These are phyloP conservation scores for Diglossa brunneiventris DNA, from an alignment of 2,113 vertebrate genomes.

Conservation along the genomic window DNA sequence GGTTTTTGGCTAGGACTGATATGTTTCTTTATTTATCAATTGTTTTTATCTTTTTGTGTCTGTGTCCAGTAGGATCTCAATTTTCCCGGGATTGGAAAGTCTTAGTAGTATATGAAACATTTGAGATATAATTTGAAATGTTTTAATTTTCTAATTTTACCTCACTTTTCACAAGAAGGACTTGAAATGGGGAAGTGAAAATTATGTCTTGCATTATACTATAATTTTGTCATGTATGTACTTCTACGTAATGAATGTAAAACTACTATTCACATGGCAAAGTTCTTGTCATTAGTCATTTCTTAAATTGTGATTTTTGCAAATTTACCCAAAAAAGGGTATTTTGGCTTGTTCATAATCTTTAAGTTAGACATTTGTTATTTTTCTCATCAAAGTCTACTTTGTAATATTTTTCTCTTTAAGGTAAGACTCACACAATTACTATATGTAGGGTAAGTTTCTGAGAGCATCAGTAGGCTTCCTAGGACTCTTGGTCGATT, in stretches of 20 bases:
- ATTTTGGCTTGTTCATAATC: not conserved
- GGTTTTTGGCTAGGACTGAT: not conserved
- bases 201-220: not conserved
- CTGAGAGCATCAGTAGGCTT: not conserved
- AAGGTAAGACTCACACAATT: not conserved
- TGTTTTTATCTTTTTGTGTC: not conserved
- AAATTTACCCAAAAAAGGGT: not conserved
- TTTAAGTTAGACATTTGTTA: not conserved
- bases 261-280: not conserved
- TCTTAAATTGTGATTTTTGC: not conserved
- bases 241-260: not conserved
- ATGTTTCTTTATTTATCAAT: not conserved
- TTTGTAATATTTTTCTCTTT: not conserved
- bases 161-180: not conserved
- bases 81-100: not conserved
- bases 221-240: not conserved
- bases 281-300: not conserved
- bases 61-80: not conserved
- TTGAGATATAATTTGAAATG: not conserved
- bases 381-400: not conserved
- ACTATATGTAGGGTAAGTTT: not conserved
- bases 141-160: not conserved
- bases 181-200: not conserved
- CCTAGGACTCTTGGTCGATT: not conserved
- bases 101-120: not conserved